A percentile compares a stretch with the other conserved stretches of the same genome.
phyloP scores from a whole-genome alignment of 2,888 invertebrate species.

The Scrobipalpa costella region DNA sequence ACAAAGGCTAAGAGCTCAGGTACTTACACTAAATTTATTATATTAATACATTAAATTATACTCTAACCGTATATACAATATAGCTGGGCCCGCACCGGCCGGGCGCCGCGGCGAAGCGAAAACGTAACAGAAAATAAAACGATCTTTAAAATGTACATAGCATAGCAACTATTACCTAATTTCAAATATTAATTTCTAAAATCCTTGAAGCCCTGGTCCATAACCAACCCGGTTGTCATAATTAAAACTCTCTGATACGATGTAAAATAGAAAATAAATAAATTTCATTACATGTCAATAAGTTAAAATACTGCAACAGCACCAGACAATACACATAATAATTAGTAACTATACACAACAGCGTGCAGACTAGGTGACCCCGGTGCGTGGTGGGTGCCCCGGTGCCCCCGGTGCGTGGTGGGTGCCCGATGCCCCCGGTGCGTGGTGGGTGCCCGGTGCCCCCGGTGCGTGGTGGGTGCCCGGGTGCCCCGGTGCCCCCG shows the following conservation, averaged over 20 bases:
- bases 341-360: not conserved
- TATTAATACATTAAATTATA: constrained; percentile 18
- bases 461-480: too few species aligned
- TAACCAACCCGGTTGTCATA: not conserved
- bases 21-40: constrained; percentile 60
- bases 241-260: too few species aligned
- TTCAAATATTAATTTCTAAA: not conserved
- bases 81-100: not conserved
- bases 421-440: too few species aligned
- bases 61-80: constrained; percentile 11
- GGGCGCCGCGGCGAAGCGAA: not conserved
- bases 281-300: not conserved
- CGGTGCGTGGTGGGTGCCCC: too few species aligned
- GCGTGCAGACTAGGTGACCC: too few species aligned
- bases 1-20: constrained; percentile 47
- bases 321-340: not conserved
- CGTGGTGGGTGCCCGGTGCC: not conserved
- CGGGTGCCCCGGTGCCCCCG: too few species aligned
- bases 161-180: too few species aligned
- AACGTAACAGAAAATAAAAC: too few species aligned
- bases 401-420: too few species aligned
- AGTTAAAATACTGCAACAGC: constrained; percentile 4
- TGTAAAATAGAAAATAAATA: not conserved
- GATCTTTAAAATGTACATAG: too few species aligned
- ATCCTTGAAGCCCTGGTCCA: not conserved